Evolutionary conservation across 1,140 invertebrate species (phyloP).

Genomic region (Lucilia sericata): DNA sequence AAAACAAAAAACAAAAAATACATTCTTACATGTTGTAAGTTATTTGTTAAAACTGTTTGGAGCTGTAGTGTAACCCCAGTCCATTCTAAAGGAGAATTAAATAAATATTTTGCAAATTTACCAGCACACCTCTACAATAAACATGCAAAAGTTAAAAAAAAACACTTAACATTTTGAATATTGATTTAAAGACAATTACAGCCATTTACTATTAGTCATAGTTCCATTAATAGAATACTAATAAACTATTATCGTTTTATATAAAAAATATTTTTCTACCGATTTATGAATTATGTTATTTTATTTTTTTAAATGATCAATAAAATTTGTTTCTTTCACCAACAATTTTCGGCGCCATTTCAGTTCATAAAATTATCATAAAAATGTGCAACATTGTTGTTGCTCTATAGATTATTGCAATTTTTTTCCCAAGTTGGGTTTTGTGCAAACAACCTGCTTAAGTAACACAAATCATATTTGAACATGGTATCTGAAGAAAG

Average conservation of each 20-base stretch:
- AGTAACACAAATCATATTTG: conserved; percentile 15
- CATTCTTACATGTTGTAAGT: not conserved
- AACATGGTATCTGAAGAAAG: conserved; percentile 2
- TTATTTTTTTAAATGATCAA: not conserved
- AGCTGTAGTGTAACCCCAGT: not conserved
- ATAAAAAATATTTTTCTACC: not conserved
- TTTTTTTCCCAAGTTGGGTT: not conserved
- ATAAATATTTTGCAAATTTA: not conserved
- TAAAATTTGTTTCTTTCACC: not conserved
- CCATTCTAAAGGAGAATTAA: no score
- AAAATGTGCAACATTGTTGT: conserved; percentile 13
- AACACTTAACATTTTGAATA: not conserved
- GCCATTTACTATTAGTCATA: not conserved
- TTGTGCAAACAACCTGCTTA: conserved; percentile 19
- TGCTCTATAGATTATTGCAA: not conserved
- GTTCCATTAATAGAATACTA: not conserved
- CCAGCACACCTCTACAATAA: not conserved
- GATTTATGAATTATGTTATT: not conserved
- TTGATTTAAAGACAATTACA: not conserved
- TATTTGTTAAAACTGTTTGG: not conserved
- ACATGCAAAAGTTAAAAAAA: not conserved
- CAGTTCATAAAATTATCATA: conserved; percentile 14
- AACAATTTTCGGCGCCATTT: conserved; percentile 12
- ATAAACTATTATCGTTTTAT: not conserved
- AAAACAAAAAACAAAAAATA: no score